Percentiles rank a stretch among this genome's conserved stretches.
These are phyloP conservation scores for Triplophysa tibetana DNA, from an alignment of 2,113 vertebrate genomes.

Conservation along the genomic window DNA sequence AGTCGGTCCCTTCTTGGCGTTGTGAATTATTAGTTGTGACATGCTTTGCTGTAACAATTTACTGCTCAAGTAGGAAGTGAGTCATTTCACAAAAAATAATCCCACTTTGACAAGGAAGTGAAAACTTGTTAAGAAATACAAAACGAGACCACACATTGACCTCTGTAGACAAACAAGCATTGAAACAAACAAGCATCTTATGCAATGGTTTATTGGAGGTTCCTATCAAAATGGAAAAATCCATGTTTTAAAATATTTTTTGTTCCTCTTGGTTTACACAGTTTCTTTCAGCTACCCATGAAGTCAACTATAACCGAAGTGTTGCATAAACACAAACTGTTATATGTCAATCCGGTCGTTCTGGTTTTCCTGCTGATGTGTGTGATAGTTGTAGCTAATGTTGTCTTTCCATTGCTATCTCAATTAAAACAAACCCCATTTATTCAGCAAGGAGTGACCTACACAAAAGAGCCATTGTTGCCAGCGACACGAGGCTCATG, in stretches of 20 bases:
- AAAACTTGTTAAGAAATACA: background rate
- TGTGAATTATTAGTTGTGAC: background rate
- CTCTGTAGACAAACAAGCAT: background rate
- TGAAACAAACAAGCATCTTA: background rate
- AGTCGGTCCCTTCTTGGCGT: too few species aligned
- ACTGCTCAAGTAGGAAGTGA: conserved; percentile 17
- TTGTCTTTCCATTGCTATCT: conserved; percentile 35
- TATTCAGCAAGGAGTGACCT: conserved; percentile 61
- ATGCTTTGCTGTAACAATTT: background rate
- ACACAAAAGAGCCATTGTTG: conserved; percentile 70
- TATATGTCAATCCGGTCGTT: background rate
- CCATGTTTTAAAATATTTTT: too few species aligned
- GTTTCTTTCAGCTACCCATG: too few species aligned
- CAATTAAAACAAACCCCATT: conserved; percentile 67
- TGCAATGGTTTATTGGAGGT: background rate
- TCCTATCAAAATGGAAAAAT: background rate
- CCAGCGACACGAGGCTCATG: conserved; percentile 59
- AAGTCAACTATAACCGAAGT: background rate
- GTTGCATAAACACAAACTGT: background rate
- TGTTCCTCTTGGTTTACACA: too few species aligned
- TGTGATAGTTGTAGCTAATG: background rate
- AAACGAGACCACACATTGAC: background rate
- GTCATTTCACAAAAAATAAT: conserved; percentile 17
- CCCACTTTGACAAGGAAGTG: background rate
- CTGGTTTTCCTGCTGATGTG: conserved; percentile 8